Percentiles rank a stretch among this genome's conserved stretches.
Evolutionary conservation across 2,113 vertebrate genomes (phyloP).

Genomic region (Triplophysa dalaica): DNA sequence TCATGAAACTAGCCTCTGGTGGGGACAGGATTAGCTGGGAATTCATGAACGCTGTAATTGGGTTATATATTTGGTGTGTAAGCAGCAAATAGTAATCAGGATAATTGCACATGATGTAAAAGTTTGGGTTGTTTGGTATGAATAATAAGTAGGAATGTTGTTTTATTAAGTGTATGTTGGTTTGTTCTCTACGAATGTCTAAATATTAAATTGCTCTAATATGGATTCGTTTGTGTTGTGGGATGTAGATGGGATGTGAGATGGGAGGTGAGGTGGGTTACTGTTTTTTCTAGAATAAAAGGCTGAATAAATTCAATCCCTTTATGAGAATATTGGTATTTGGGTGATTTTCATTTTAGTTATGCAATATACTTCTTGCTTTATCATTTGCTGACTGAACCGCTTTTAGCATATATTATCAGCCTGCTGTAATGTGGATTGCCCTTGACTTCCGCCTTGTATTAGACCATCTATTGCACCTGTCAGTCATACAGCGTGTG

Average conservation of each 20-base stretch:
- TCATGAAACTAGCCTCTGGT: slow-evolving; percentile 18
- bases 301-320: neutral
- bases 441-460: neutral
- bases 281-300: neutral
- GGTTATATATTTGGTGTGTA: neutral
- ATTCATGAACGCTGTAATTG: neutral
- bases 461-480: neutral
- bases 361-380: neutral
- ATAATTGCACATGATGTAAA: neutral
- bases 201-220: neutral
- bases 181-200: neutral
- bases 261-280: no score
- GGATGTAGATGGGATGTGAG: neutral
- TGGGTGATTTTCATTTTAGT: neutral
- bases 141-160: neutral
- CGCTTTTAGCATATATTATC: neutral
- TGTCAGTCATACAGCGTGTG: slow-evolving; percentile 5
- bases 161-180: neutral
- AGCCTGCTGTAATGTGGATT: neutral
- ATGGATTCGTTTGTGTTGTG: neutral
- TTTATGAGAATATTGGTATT: no score
- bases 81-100: neutral
- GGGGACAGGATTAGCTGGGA: neutral
- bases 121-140: neutral
- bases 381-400: slow-evolving; percentile 11